These are phyloP conservation scores for Cryptosula pallasiana DNA, from an alignment of 2,888 invertebrate genomes.

Conservation along the genomic window DNA sequence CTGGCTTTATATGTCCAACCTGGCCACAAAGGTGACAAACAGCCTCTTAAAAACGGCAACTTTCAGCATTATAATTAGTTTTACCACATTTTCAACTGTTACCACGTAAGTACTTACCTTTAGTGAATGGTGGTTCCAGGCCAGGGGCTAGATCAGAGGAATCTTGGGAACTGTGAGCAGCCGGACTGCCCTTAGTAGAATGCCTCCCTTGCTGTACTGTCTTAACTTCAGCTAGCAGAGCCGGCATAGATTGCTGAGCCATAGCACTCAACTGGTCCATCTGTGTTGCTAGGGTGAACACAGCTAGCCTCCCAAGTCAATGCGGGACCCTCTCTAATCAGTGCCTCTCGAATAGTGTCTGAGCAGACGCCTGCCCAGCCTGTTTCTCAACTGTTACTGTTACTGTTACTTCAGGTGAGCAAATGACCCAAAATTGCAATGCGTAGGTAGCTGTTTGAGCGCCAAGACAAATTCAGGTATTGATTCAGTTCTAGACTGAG, in stretches of 20 bases:
- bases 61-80: background rate
- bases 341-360: background rate
- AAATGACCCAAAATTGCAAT: background rate
- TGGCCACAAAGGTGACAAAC: background rate
- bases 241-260: background rate
- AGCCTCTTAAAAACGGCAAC: background rate
- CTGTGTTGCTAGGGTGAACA: background rate
- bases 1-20: background rate
- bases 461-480: background rate
- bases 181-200: background rate
- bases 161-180: background rate
- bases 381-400: background rate
- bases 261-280: background rate
- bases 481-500: background rate
- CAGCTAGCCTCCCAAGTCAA: background rate
- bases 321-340: background rate
- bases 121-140: background rate
- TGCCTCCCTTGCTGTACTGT: background rate
- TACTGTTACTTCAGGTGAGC: background rate
- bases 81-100: background rate
- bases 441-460: background rate
- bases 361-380: background rate
- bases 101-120: background rate
- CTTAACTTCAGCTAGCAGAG: background rate
- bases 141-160: background rate